These are phyloP conservation scores for Littorina saxatilis DNA, from an alignment of 1,140 invertebrate species.

Conservation along the genomic window DNA sequence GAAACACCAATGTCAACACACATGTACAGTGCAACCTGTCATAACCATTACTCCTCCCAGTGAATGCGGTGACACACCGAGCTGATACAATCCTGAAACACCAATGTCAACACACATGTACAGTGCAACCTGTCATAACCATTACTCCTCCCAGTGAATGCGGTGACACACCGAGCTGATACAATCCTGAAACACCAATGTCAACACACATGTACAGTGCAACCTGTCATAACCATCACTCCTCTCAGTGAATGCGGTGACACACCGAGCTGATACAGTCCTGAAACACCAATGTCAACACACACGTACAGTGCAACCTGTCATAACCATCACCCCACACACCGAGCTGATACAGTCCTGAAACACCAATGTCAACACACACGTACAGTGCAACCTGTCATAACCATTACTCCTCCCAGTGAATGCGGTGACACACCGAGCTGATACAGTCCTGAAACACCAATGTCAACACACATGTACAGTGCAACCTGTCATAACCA, in stretches of 20 bases:
- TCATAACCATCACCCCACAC: no score
- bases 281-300: slow-evolving; percentile 51
- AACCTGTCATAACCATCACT: no score
- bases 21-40: background rate
- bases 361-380: slow-evolving; percentile 20
- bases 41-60: no score
- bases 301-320: background rate
- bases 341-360: slow-evolving; percentile 77
- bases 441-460: slow-evolving; percentile 87
- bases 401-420: slow-evolving; percentile 95
- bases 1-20: slow-evolving; percentile 24
- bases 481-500: no score
- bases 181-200: slow-evolving; percentile 77
- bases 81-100: slow-evolving; percentile 77
- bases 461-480: background rate
- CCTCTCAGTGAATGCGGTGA: slow-evolving; percentile 93
- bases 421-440: slow-evolving; percentile 96
- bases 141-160: no score
- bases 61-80: background rate
- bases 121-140: no score
- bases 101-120: background rate
- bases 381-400: background rate
- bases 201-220: background rate
- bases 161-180: background rate
- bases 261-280: slow-evolving; percentile 98